Conservation (phyloP, 2,888 invertebrate species). For the Rhodophaea formosa region DNA sequence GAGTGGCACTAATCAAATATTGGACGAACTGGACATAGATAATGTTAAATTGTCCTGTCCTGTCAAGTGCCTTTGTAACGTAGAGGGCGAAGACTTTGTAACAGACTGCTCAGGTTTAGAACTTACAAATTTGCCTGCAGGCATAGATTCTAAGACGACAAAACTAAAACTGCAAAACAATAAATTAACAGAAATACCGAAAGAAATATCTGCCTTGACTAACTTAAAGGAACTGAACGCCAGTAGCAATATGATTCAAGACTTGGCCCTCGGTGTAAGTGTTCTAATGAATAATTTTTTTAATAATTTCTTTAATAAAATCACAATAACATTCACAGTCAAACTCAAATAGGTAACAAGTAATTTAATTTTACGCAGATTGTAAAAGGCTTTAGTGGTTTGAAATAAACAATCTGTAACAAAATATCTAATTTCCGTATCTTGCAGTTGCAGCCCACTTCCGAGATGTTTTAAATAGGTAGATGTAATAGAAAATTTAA, state of each 20-base stretch:
- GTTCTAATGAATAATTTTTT: background rate
- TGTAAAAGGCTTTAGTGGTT: too few species aligned
- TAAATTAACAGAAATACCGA: constrained; percentile 64
- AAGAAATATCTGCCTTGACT: constrained; percentile 55
- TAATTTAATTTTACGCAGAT: too few species aligned
- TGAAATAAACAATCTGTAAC: too few species aligned
- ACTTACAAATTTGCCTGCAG: constrained; percentile 71
- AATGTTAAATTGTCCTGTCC: constrained; percentile 49
- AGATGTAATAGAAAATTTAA: constrained; percentile 10
- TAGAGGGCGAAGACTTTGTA: constrained; percentile 55
- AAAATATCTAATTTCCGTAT: too few species aligned
- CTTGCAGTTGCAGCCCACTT: too few species aligned
- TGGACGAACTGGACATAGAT: constrained; percentile 32
- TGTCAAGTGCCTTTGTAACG: constrained; percentile 57
- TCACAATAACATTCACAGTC: too few species aligned
- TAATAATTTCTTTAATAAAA: too few species aligned
- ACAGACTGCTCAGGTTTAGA: constrained; percentile 75
- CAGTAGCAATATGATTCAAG: constrained; percentile 61
- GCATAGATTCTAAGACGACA: constrained; percentile 59
- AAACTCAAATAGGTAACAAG: too few species aligned
- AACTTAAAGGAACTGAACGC: constrained; percentile 61
- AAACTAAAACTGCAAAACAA: constrained; percentile 66
- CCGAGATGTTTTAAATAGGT: too few species aligned
- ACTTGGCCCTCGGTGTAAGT: constrained; percentile 65
- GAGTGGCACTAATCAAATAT: constrained; percentile 25